Conservation (phyloP, 2,797 vertebrate genomes). For the Rhinoraja longicauda region DNA sequence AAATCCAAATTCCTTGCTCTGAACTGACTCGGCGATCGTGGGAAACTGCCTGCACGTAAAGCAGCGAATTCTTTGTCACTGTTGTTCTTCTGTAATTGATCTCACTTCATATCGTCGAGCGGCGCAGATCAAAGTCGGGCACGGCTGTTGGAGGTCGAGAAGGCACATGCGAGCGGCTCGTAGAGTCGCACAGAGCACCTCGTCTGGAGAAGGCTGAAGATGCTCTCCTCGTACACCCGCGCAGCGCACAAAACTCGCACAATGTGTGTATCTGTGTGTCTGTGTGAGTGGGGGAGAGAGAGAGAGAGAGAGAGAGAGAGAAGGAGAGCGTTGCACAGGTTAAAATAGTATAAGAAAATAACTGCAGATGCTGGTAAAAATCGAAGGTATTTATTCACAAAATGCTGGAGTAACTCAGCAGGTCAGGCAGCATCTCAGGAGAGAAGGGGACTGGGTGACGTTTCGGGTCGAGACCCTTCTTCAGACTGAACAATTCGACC, state of each 20-base stretch:
- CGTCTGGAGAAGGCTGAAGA: conserved; percentile 45
- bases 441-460: too few species aligned
- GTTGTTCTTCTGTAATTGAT: conserved; percentile 76
- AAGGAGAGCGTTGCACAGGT: neutral
- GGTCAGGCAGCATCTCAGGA: too few species aligned
- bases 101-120: conserved; percentile 63
- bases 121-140: conserved; percentile 66
- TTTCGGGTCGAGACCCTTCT: too few species aligned
- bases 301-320: neutral
- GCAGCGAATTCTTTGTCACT: conserved; percentile 64
- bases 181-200: conserved; percentile 44
- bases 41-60: conserved; percentile 72
- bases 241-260: neutral
- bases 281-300: too few species aligned
- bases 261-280: neutral
- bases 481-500: too few species aligned
- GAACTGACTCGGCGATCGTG: conserved; percentile 64
- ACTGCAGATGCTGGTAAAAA: too few species aligned
- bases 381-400: too few species aligned
- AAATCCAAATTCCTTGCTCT: conserved; percentile 49
- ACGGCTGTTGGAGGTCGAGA: conserved; percentile 60
- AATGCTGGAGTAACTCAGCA: too few species aligned
- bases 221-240: conserved; percentile 20
- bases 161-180: conserved; percentile 56
- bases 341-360: too few species aligned